Conservation (phyloP, 1,140 invertebrate species). For the Danaus plexippus region DNA sequence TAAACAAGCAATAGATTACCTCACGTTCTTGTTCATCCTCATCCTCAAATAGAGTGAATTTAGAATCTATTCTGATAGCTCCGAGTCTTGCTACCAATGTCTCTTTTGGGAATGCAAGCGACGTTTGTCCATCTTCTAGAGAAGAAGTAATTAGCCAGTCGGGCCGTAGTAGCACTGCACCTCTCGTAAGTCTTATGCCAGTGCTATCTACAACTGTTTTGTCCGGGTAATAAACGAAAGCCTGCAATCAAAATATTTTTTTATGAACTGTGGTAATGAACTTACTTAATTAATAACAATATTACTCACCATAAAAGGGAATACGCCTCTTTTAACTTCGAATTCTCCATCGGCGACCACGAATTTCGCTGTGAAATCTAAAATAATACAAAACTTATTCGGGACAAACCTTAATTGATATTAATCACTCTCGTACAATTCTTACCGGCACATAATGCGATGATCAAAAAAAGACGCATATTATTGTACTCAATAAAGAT, state of each 20-base stretch:
- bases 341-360: slow-evolving; percentile 32
- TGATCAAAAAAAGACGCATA: slow-evolving; percentile 37
- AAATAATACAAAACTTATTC: neutral
- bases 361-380: slow-evolving; percentile 16
- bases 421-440: slow-evolving; percentile 14
- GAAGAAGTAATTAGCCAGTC: slow-evolving; percentile 47
- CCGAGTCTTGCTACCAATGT: slow-evolving; percentile 52
- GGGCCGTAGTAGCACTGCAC: slow-evolving; percentile 41
- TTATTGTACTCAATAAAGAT: slow-evolving; percentile 19
- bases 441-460: slow-evolving; percentile 37
- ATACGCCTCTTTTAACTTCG: slow-evolving; percentile 42
- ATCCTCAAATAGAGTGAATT: slow-evolving; percentile 55
- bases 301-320: slow-evolving; percentile 47
- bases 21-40: slow-evolving; percentile 60
- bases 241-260: slow-evolving; percentile 29
- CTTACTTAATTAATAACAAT: slow-evolving; percentile 5
- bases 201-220: slow-evolving; percentile 32
- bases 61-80: slow-evolving; percentile 37
- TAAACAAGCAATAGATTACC: slow-evolving; percentile 22
- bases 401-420: neutral
- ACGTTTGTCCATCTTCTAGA: slow-evolving; percentile 28
- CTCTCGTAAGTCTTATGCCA: slow-evolving; percentile 34
- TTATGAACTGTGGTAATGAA: slow-evolving; percentile 2
- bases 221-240: slow-evolving; percentile 51
- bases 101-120: slow-evolving; percentile 41